A percentile compares a stretch with the other conserved stretches of the same genome.
These are phyloP conservation scores for Typhlichthys subterraneus DNA, from an alignment of 2,797 vertebrate species.

Conservation along the genomic window DNA sequence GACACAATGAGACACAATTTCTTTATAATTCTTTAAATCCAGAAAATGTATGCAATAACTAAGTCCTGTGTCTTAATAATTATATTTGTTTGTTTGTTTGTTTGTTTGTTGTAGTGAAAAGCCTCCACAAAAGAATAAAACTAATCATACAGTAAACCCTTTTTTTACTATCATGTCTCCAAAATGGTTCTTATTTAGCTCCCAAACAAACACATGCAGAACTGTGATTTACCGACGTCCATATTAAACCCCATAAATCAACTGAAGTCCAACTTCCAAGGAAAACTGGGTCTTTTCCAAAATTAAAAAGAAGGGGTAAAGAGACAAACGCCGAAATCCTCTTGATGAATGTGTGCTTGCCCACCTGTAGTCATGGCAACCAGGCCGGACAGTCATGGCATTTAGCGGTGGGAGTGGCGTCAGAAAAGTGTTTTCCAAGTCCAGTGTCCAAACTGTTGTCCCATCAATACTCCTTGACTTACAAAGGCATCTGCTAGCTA, in stretches of 20 bases:
- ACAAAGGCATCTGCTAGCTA: too few species aligned
- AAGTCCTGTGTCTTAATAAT: too few species aligned
- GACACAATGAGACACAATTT: not conserved
- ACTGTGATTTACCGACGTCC: constrained; percentile 2
- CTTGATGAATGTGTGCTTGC: constrained; percentile 74
- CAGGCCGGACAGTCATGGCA: constrained; percentile 70
- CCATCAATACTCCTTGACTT: not conserved
- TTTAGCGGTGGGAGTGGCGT: constrained; percentile 64
- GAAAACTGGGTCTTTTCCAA: constrained; percentile 48
- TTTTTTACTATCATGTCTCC: not conserved
- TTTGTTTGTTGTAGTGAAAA: too few species aligned
- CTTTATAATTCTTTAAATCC: not conserved
- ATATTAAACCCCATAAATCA: constrained; percentile 72
- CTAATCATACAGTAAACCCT: not conserved
- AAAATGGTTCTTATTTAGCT: too few species aligned
- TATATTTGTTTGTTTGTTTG: too few species aligned
- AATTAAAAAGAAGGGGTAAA: constrained; percentile 39
- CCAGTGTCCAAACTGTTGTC: constrained; percentile 29
- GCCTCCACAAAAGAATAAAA: too few species aligned
- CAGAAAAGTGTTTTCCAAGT: constrained; percentile 67
- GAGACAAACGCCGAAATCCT: constrained; percentile 72
- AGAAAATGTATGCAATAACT: too few species aligned
- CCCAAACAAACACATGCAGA: constrained; percentile 8
- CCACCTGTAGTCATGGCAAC: constrained; percentile 78
- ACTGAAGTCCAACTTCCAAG: constrained; percentile 46